Conservation (phyloP, 1,140 invertebrate species). For the Macrobrachium nipponense region DNA sequence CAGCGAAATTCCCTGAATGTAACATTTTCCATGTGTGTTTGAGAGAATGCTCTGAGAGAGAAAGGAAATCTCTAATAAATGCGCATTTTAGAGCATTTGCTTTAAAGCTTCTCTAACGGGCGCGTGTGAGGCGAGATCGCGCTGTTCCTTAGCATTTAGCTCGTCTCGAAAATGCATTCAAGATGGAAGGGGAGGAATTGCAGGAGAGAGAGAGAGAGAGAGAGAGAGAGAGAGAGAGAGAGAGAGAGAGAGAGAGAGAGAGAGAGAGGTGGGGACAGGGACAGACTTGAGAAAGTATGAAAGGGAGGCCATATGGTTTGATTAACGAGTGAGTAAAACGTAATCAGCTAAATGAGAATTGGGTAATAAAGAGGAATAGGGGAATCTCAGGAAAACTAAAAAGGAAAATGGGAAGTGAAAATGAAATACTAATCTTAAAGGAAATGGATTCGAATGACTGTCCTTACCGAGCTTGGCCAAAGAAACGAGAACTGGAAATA, state of each 20-base stretch:
- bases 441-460: too few species aligned
- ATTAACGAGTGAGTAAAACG: too few species aligned
- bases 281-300: not conserved
- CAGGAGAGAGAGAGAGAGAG: not conserved
- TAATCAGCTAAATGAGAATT: not conserved
- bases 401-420: not conserved
- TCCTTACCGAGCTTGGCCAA: too few species aligned
- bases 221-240: not conserved
- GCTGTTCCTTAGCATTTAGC: too few species aligned
- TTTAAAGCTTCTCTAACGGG: too few species aligned
- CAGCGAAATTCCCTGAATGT: too few species aligned
- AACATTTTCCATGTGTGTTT: too few species aligned
- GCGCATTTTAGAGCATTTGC: too few species aligned
- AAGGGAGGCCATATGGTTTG: not conserved
- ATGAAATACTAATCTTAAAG: not conserved
- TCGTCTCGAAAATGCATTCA: too few species aligned
- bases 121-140: too few species aligned
- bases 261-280: not conserved
- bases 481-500: not conserved
- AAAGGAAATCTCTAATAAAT: too few species aligned
- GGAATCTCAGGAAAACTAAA: not conserved
- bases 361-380: not conserved
- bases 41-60: too few species aligned
- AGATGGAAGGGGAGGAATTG: not conserved
- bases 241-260: constrained; percentile 3